Evolutionary conservation across 1,140 invertebrate genomes (phyloP).

Genomic region (Olivierus martensii): DNA sequence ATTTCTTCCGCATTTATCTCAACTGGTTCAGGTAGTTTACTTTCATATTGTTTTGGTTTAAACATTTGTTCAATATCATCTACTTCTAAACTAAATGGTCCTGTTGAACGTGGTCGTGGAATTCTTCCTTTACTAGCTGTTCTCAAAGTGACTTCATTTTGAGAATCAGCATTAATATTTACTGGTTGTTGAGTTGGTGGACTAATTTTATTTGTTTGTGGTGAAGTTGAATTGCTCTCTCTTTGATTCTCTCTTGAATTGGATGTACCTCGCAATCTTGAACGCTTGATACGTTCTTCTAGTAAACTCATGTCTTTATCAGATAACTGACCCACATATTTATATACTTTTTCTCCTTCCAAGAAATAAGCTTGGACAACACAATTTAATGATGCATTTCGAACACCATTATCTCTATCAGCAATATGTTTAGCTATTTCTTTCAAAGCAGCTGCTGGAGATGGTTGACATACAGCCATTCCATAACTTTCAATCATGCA

Average conservation of each 20-base stretch:
- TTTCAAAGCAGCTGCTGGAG: constrained; percentile 61
- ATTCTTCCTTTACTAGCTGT: not conserved
- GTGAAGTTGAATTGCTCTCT: not conserved
- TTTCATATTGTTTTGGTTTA: constrained; percentile 7
- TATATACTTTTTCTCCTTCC: constrained; percentile 79
- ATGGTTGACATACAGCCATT: constrained; percentile 64
- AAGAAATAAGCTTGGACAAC: constrained; percentile 80
- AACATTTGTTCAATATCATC: constrained; percentile 25
- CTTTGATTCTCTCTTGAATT: not conserved
- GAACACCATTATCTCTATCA: constrained; percentile 88
- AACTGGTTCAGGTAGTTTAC: constrained; percentile 32
- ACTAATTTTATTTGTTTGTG: constrained; percentile 13
- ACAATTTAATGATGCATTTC: constrained; percentile 89
- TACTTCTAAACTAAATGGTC: constrained; percentile 27
- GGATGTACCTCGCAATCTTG: constrained; percentile 21
- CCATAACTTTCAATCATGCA: constrained; percentile 75
- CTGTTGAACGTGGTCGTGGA: constrained; percentile 3
- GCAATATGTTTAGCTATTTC: constrained; percentile 88
- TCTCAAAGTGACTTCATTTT: not conserved
- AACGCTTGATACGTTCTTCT: constrained; percentile 86
- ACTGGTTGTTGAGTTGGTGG: constrained; percentile 1
- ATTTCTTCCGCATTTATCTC: constrained; percentile 34
- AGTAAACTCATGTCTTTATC: constrained; percentile 88
- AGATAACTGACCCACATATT: constrained; percentile 77
- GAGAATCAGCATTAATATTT: not conserved